Base-by-base conservation (phyloP, 2,113 vertebrate genomes). In the Elephas maximus region DNA sequence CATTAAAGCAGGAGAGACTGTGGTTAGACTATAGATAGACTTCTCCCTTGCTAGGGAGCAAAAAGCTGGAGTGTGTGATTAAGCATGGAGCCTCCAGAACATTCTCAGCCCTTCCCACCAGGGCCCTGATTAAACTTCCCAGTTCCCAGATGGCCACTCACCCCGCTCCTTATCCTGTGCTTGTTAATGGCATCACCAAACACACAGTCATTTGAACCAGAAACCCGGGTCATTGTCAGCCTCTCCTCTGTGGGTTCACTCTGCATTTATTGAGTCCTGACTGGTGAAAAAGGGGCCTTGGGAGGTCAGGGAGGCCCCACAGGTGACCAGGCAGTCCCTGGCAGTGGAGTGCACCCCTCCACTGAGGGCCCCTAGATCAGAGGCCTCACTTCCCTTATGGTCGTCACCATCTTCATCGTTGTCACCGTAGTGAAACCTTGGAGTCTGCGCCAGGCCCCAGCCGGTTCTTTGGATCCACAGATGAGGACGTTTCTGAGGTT, bases 1-100 rank as follows among this genome's bases (percentile, higher is more conserved):
- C 74, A 24, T 93, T 65, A 89, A 88, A 96, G 57, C 85, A 94
- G 41, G 73, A 88, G 63, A 94, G 21, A 37, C 17, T 77, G 53
- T 41, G 74, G 48, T 60, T 79, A 60, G 88, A 93, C 57, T 65
- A 17, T 2, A 74, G 37, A 48, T 17, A 28, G 48, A 71, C 86
- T 85, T 85, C 9, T 2, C 73, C n/a, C 60, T 21, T 6, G 0
- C 8, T 33, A 41, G 51, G 18, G 17, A 92, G 15, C 41, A 85
- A 82, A 63, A 67, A 1, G 18, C 91, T 63, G 11, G 44, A n/a
- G 2, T 11, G 5, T 8, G 9, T 77, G 44, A 87, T 73, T 65
- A 65, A 96, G 79, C 10, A 0, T 5, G 41, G n/a, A 71, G 83
- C 41, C 77, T 8, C 83, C 48, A 37, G 82, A 48, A 93, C 20